Base-by-base conservation (phyloP, 2,888 invertebrate species). In the Tuberolachnus salignus region DNA sequence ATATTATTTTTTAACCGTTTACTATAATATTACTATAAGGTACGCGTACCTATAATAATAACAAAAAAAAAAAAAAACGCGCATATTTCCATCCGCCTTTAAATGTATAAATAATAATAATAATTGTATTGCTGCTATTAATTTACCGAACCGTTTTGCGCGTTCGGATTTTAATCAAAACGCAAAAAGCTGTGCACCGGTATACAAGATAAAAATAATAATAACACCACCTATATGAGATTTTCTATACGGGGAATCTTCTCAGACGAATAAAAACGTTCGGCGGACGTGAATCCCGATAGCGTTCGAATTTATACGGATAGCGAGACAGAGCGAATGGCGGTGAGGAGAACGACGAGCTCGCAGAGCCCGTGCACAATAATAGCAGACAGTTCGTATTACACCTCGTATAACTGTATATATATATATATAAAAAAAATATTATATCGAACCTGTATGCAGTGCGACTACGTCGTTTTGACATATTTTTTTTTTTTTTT, bases 131-230 rank as follows among this genome's bases (percentile, higher is more conserved):
- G 16, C 4, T 16, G 9, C 13, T 14, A 19, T 49, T 46, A 59
- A 72, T 34, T 49, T 34, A 34, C 10, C 51, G 49, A 11, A 14
- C 14, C 26, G n/a, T 3, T 16, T 70, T 44, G 9, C 1, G 4
- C 3, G 14, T 66, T 57, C 66, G 3, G n/a, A 44, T 75, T 75
- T 34, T 66, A 75, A 75, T 75, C 66, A 49, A 66, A 53, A 57
- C 57, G 14, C n/a, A 19, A 19, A 63, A 11, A 21, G 23, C n/a
- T 26, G 23, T 26, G 51, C 21, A n/a, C 6, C 34, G 34, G 34
- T 34, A 34, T 34, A 34, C 34, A 34, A 34, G 34, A 34, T 34
- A 34, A 34, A 4, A 34, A 34, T 34, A 34, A 34, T 34, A 34
- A 34, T 34, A 34, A 34, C 6, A 34, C n/a, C n/a, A n/a, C n/a